A percentile compares a stretch with the other conserved stretches of the same genome.
These are phyloP conservation scores for Gymnothorax javanicus DNA, from an alignment of 2,797 vertebrate species.

Conservation along the genomic window DNA sequence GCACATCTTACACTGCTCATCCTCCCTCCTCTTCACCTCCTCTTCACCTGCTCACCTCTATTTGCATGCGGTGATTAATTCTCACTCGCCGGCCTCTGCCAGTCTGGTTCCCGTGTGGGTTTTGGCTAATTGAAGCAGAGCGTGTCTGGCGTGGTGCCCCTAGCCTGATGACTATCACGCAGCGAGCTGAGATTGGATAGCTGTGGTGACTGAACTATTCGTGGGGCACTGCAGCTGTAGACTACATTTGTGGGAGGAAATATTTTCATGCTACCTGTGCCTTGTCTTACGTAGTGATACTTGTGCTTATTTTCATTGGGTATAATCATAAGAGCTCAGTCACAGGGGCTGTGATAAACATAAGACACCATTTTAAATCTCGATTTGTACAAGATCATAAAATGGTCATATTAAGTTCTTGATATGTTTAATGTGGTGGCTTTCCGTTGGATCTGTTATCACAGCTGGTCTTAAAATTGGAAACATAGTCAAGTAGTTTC, in stretches of 20 bases:
- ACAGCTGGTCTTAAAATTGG: neutral
- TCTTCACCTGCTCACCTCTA: constrained; percentile 25
- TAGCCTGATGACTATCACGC: neutral
- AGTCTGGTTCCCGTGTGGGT: constrained; percentile 1
- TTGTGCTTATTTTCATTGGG: neutral
- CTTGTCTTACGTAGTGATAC: neutral
- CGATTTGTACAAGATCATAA: neutral
- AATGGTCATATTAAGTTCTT: neutral
- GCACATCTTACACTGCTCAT: constrained; percentile 26
- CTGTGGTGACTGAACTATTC: neutral
- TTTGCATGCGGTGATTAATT: constrained; percentile 25
- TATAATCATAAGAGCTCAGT: neutral
- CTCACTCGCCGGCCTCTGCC: constrained; percentile 7
- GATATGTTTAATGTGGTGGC: neutral
- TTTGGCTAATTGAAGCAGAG: neutral
- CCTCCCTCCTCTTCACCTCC: constrained; percentile 13
- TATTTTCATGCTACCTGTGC: neutral
- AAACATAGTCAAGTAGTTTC: neutral
- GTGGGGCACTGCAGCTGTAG: neutral
- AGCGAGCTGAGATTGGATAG: neutral
- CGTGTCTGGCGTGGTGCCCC: neutral
- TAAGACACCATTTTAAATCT: neutral
- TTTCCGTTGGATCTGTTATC: neutral
- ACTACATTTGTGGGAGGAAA: neutral
- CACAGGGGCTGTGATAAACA: neutral